Evolutionary conservation across 2,113 vertebrate species (phyloP).

Genomic region (Dipodomys ordii): DNA sequence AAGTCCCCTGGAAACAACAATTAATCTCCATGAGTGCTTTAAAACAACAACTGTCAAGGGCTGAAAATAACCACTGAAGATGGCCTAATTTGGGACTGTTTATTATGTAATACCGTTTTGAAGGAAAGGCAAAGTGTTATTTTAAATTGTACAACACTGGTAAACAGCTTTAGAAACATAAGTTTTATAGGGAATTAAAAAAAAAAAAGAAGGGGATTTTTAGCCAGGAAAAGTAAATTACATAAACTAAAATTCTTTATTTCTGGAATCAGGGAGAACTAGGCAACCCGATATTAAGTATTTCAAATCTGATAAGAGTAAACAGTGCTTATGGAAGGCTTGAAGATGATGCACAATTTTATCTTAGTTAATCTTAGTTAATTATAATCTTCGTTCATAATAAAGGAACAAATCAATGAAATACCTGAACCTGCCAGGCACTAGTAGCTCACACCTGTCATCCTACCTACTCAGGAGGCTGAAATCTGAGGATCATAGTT

Average conservation of each 20-base stretch:
- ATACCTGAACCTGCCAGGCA: too few relatives aligned
- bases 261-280: constrained; percentile 23
- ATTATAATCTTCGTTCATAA: too few relatives aligned
- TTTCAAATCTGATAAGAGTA: constrained; percentile 21
- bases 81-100: background rate
- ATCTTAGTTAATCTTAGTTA: background rate
- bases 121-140: constrained; percentile 2
- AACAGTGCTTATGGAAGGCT: constrained; percentile 23
- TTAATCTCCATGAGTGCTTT: constrained; percentile 56
- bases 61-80: constrained; percentile 21
- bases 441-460: too few relatives aligned
- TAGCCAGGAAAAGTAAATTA: background rate
- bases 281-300: background rate
- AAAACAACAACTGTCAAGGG: background rate
- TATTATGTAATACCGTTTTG: background rate
- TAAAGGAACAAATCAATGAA: too few relatives aligned
- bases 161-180: constrained; percentile 31
- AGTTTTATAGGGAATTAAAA: background rate
- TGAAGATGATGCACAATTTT: background rate
- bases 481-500: too few relatives aligned
- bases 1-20: constrained; percentile 91
- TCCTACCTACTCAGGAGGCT: too few relatives aligned
- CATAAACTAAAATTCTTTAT: constrained; percentile 7
- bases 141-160: background rate
- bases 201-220: background rate